Conservation (phyloP, 2,888 invertebrate species). For the Aphidius colemani region DNA sequence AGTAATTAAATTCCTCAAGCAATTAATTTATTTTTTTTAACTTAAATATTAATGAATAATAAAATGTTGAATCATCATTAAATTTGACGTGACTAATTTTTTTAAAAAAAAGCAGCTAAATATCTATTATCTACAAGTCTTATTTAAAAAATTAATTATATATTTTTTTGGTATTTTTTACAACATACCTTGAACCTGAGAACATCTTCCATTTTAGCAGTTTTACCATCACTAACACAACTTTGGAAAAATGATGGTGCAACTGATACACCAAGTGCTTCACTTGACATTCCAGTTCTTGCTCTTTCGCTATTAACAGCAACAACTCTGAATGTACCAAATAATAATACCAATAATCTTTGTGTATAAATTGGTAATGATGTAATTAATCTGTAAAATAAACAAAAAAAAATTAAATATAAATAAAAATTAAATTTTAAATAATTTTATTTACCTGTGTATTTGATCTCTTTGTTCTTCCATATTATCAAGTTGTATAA, state of each 20-base stretch:
- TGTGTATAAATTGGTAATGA: slow-evolving; percentile 90
- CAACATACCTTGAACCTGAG: slow-evolving; percentile 83
- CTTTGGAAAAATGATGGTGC: slow-evolving; percentile 96
- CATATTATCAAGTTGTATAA: slow-evolving; percentile 82
- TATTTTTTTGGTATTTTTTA: not conserved
- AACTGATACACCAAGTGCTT: slow-evolving; percentile 92
- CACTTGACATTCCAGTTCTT: slow-evolving; percentile 92
- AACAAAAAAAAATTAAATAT: not conserved
- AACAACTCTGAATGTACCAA: slow-evolving; percentile 96
- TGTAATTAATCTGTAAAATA: slow-evolving; percentile 74
- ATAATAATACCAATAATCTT: slow-evolving; percentile 89
- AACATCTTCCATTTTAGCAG: slow-evolving; percentile 95
- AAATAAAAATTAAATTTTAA: not conserved
- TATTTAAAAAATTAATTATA: not conserved
- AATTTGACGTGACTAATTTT: too few species aligned
- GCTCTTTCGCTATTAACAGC: slow-evolving; percentile 89
- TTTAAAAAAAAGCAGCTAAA: not conserved
- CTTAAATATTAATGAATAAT: too few species aligned
- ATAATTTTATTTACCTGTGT: slow-evolving; percentile 70
- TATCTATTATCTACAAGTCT: not conserved
- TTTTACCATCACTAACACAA: slow-evolving; percentile 92
- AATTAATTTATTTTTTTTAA: too few species aligned
- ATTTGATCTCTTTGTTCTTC: slow-evolving; percentile 89
- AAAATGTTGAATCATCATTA: too few species aligned
- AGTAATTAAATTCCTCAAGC: too few species aligned